Evolutionary conservation across 37 sponge, comb jelly and placozoan genomes (phyloP), one percentile per base, ranked within the genome.

Genomic region (Geodia barretti): DNA sequence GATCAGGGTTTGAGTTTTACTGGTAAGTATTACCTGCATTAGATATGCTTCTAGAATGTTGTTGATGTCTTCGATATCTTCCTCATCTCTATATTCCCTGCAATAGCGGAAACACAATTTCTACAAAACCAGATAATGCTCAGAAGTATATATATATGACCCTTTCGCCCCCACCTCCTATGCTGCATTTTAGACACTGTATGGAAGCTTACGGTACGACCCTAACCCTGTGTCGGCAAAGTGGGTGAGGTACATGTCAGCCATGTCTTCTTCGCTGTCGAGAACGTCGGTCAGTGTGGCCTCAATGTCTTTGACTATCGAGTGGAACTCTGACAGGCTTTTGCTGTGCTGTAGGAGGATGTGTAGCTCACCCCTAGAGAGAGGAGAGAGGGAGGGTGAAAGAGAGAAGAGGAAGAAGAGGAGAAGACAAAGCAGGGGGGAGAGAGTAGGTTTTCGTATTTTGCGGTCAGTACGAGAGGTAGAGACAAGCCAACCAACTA

Each of bases 221-320:
- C 3, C 83, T 58, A 59, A 84, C 84, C 84, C 84, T 34, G 70
- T 70, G 29, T 2, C 28, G 34, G 20, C 32, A 35, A 29, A 29
- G 62, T 88, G 89, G 43, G 75, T 79, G 67, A 88, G 84, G 75
- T 88, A 78, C 83, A 88, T 83, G 37, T 72, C 79, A 0, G 79
- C 79, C 70, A 88, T 78, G 61, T 83, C 74, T 29, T 88, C 89
- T 5, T 88, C 89, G 25, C 37, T n/a, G 4, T 88, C 89, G 58
- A 83, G 26, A 9, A 83, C 14, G 2, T 88, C 89, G 58, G n/a
- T 58, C 3, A 88, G 79, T 38, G 89, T 88, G 30, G 33, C 41
- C 62, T 83, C 68, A 33, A 88, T 32, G 68, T 88, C 89, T 1
- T 36, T 39, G 41, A 83, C 76, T 3, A 88, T 21, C 5, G 84